Evolutionary conservation across 2,888 invertebrate species (phyloP), one percentile per base, ranked within the genome.

Genomic region (Serripes groenlandicus): DNA sequence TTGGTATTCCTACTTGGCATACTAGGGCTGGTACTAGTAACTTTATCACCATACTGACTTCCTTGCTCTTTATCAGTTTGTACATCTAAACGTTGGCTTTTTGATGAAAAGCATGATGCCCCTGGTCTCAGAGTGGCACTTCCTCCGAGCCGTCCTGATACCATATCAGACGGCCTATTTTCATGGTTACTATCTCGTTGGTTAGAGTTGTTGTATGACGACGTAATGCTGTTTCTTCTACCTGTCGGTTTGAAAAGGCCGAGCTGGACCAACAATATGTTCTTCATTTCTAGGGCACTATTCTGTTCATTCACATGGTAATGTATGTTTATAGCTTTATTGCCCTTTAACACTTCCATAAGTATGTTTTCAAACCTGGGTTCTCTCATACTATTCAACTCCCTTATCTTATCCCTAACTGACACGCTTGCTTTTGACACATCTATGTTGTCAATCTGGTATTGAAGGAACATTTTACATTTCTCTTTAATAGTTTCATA

Each of bases 401-500:
- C 21, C 18, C 52, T 21, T 30, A 69, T 11, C 7, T 23, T 52
- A 52, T 30, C 28, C 4, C 5, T 11, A 9, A 62, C 32, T 21
- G 7, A 28, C 23, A 26, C 15, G n/a, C 21, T 32, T 3, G n/a
- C 34, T 28, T 30, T 4, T 2, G 62, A 32, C 2, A 62, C 62
- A 62, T 62, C 62, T 26, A 62, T 34, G 21, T 30, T 28, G 28
- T 62, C 62, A 30, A 62, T 62, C n/a, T 62, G 62, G 28, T 28
- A 62, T 26, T 3, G n/a, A 18, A 30, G 9, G 4, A 28, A 28
- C 15, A 15, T 3, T 15, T 11, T 30, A 18, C 11, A 30, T 2
- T 18, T 15, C 15, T 52, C 69, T n/a, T n/a, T n/a, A n/a, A n/a
- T n/a, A n/a, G n/a, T n/a, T n/a, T n/a, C n/a, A 34, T 62, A 62